Evolutionary conservation across 2,797 vertebrate genomes (phyloP).

Genomic region (Hemibagrus guttatus): DNA sequence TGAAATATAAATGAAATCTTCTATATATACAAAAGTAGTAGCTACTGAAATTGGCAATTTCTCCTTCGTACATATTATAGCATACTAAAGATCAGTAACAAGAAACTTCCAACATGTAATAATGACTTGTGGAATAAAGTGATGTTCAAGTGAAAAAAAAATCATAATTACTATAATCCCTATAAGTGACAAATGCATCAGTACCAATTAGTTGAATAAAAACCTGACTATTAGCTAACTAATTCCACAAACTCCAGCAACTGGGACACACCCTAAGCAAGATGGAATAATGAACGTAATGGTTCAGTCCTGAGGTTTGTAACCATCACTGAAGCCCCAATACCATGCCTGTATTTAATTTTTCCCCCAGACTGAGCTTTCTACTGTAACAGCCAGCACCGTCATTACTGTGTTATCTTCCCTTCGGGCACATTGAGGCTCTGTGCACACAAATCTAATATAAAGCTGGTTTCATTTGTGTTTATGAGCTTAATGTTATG

Average conservation of each 20-base stretch:
- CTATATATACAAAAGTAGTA: neutral
- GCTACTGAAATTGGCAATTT: neutral
- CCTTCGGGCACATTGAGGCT: slow-evolving; percentile 9
- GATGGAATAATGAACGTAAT: neutral
- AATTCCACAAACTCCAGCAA: neutral
- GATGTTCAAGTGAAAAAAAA: neutral
- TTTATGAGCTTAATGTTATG: neutral
- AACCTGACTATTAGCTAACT: neutral
- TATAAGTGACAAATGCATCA: neutral
- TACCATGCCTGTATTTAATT: neutral
- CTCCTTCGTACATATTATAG: neutral
- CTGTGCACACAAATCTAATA: slow-evolving; percentile 5
- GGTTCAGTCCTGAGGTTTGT: neutral
- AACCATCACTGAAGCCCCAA: neutral
- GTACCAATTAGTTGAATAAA: neutral
- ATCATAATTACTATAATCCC: neutral
- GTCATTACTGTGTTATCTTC: neutral
- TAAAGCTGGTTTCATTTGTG: neutral
- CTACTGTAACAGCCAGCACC: neutral
- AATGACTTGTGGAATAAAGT: no score
- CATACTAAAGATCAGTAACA: neutral
- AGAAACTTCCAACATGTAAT: neutral
- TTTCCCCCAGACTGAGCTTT: neutral
- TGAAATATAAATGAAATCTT: no score
- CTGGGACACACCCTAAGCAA: neutral